Conservation (phyloP, 53 echinoderm and acorn worm species). For the Crossaster papposus region DNA sequence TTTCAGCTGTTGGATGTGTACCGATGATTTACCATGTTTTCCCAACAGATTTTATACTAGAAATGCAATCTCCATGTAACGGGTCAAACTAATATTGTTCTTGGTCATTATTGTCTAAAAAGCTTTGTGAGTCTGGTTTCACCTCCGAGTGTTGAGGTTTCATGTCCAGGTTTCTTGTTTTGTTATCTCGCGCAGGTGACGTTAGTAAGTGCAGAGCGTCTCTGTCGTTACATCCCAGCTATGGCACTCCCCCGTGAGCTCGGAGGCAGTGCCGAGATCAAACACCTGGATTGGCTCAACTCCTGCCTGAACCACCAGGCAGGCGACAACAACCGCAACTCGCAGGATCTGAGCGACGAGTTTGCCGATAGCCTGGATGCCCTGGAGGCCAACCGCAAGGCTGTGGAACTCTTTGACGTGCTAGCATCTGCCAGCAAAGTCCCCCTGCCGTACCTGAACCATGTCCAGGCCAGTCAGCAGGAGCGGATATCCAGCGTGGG, state of each 20-base stretch:
- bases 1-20: too few relatives aligned
- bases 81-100: too few relatives aligned
- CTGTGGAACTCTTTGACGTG: conserved; percentile 79
- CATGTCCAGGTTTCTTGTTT: conserved; percentile 8
- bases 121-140: background rate
- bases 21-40: too few relatives aligned
- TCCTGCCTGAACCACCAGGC: conserved; percentile 77
- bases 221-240: conserved; percentile 88
- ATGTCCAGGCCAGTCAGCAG: conserved; percentile 44
- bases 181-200: conserved; percentile 71
- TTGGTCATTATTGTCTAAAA: too few relatives aligned
- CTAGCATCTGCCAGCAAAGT: conserved; percentile 27
- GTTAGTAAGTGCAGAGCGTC: conserved; percentile 87
- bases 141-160: background rate
- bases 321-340: conserved; percentile 92
- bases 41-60: too few relatives aligned
- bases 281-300: conserved; percentile 95
- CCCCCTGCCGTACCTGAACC: conserved; percentile 11
- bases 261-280: conserved; percentile 78
- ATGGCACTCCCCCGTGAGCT: conserved; percentile 87
- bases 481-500: conserved; percentile 42
- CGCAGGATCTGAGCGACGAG: conserved; percentile 80
- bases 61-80: too few relatives aligned
- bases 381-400: conserved; percentile 86
- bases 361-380: conserved; percentile 76